These are phyloP conservation scores for Liopterus haemorrhoidalis DNA, from an alignment of 2,888 invertebrate genomes.

Conservation along the genomic window DNA sequence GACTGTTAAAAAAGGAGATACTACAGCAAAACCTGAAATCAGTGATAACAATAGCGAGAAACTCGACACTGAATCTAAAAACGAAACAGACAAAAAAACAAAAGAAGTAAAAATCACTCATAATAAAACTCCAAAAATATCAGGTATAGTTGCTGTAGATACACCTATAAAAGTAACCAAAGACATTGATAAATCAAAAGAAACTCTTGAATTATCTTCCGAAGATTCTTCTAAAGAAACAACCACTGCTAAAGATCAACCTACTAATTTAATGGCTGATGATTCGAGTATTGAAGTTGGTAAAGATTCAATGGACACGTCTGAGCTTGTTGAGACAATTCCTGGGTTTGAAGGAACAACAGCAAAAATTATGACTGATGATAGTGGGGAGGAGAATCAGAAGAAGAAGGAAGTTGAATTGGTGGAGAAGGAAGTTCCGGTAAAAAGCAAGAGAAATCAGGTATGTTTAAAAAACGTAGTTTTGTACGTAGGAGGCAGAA, in stretches of 20 bases:
- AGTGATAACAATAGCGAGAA: slow-evolving; percentile 20
- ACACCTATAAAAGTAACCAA: background rate
- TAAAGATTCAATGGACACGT: slow-evolving; percentile 23
- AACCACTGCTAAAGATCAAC: slow-evolving; percentile 35
- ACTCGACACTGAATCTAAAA: slow-evolving; percentile 1
- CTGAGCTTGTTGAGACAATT: slow-evolving; percentile 39
- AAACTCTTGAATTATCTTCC: slow-evolving; percentile 19
- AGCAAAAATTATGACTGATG: background rate
- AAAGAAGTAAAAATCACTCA: slow-evolving; percentile 22
- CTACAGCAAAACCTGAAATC: slow-evolving; percentile 25
- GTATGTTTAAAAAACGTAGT: slow-evolving; percentile 37
- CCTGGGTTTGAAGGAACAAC: slow-evolving; percentile 20
- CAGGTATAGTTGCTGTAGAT: slow-evolving; percentile 23
- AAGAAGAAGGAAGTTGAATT: too few relatives aligned
- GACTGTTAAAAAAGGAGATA: slow-evolving; percentile 7
- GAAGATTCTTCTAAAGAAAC: slow-evolving; percentile 37
- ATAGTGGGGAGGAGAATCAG: slow-evolving; percentile 1
- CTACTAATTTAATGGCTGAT: slow-evolving; percentile 36
- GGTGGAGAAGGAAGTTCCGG: slow-evolving; percentile 22
- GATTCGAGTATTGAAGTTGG: slow-evolving; percentile 39
- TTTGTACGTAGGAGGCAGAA: slow-evolving; percentile 21
- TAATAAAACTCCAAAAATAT: slow-evolving; percentile 36
- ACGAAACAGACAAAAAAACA: slow-evolving; percentile 7
- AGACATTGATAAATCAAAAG: slow-evolving; percentile 13
- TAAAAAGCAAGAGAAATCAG: slow-evolving; percentile 15